Evolutionary conservation across 2,888 invertebrate species (phyloP).

Genomic region (Empis livida): DNA sequence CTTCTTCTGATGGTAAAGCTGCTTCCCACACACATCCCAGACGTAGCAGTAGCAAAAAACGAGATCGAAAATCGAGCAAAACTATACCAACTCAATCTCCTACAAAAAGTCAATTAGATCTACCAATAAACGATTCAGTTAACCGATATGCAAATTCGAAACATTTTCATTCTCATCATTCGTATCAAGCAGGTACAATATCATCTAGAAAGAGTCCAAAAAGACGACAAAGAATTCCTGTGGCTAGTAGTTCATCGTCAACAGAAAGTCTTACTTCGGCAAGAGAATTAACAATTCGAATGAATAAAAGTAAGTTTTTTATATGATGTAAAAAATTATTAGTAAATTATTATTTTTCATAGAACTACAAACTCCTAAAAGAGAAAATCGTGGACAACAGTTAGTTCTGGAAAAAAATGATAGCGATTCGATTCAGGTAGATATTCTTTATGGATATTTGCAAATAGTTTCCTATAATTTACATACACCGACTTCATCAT

Average conservation of each 20-base stretch:
- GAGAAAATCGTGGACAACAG: not conserved
- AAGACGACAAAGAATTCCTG: slow-evolving; percentile 41
- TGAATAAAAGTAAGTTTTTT: not conserved
- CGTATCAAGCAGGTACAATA: slow-evolving; percentile 26
- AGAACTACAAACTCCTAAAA: not conserved
- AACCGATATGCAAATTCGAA: slow-evolving; percentile 20
- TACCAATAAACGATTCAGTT: slow-evolving; percentile 36
- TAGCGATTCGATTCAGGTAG: not conserved
- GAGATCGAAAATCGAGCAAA: slow-evolving; percentile 46
- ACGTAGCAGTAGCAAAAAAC: slow-evolving; percentile 48
- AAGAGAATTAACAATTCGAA: slow-evolving; percentile 31
- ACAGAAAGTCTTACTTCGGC: slow-evolving; percentile 45
- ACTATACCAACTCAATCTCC: slow-evolving; percentile 21
- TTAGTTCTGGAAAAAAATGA: not conserved
- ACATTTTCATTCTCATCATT: slow-evolving; percentile 17
- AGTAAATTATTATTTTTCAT: not conserved
- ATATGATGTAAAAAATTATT: not conserved
- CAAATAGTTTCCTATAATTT: not conserved
- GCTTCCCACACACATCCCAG: slow-evolving; percentile 40
- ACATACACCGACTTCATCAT: too few species aligned
- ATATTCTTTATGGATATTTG: not conserved
- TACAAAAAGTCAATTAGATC: slow-evolving; percentile 41
- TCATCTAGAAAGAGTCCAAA: slow-evolving; percentile 45
- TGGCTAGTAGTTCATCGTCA: slow-evolving; percentile 45
- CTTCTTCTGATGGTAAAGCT: slow-evolving; percentile 56